Conservation (phyloP, 2,888 invertebrate species). For the Parelbella ahira region DNA sequence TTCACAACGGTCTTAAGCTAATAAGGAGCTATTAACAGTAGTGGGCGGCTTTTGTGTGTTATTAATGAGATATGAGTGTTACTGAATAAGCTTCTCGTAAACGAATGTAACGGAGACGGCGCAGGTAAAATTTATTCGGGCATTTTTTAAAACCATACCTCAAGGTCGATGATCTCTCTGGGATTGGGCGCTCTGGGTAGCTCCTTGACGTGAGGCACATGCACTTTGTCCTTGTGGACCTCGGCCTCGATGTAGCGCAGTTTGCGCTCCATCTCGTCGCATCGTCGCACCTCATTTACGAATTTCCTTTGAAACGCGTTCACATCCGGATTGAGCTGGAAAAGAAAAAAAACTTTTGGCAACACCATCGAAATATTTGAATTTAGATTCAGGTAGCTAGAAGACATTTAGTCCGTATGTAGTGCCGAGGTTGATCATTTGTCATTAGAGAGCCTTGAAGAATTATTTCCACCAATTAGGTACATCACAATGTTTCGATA, state of each 20-base stretch:
- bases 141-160: too few relatives aligned
- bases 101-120: too few relatives aligned
- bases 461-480: too few relatives aligned
- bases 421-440: too few relatives aligned
- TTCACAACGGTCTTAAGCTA: slow-evolving; percentile 14
- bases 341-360: slow-evolving; percentile 33
- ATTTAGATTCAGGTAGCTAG: too few relatives aligned
- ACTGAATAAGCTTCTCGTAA: too few relatives aligned
- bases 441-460: too few relatives aligned
- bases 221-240: slow-evolving; percentile 90
- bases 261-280: slow-evolving; percentile 95
- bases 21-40: slow-evolving; percentile 11
- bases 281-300: slow-evolving; percentile 93
- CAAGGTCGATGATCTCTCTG: slow-evolving; percentile 93
- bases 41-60: slow-evolving; percentile 9
- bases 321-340: slow-evolving; percentile 90
- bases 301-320: slow-evolving; percentile 96
- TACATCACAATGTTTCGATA: too few relatives aligned
- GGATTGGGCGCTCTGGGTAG: slow-evolving; percentile 89
- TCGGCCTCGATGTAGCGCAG: slow-evolving; percentile 92
- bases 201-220: slow-evolving; percentile 87
- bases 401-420: too few relatives aligned
- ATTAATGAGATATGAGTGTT: too few relatives aligned
- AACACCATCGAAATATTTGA: not conserved
- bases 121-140: too few relatives aligned